Evolutionary conservation across 2,888 invertebrate species (phyloP).

Genomic region (Gastracanthus pulcherrimus): DNA sequence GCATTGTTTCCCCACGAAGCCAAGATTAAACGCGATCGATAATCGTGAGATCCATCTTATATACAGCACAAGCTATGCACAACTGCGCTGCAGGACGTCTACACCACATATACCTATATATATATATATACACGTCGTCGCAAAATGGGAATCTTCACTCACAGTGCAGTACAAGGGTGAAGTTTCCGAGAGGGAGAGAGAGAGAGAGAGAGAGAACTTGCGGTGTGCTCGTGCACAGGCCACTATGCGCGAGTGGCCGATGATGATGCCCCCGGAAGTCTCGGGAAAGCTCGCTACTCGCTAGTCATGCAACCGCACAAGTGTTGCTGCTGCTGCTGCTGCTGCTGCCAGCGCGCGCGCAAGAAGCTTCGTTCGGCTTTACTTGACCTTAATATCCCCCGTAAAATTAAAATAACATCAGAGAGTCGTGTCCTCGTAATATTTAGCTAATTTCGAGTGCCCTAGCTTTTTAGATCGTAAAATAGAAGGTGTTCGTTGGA

Average conservation of each 20-base stretch:
- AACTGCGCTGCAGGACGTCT: too few relatives aligned
- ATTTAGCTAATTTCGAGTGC: not conserved
- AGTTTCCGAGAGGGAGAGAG: not conserved
- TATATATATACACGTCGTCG: too few relatives aligned
- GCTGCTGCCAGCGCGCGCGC: not conserved
- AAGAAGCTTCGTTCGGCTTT: not conserved
- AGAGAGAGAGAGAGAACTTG: not conserved
- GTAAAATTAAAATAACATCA: conserved; percentile 43
- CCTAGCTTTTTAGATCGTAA: too few relatives aligned
- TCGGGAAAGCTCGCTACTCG: not conserved
- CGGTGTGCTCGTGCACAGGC: not conserved
- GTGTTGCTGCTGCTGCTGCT: not conserved
- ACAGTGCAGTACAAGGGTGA: too few relatives aligned
- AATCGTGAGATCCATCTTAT: too few relatives aligned
- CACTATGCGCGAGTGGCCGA: not conserved
- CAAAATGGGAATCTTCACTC: too few relatives aligned
- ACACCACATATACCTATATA: too few relatives aligned
- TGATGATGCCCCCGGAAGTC: not conserved
- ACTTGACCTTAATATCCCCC: conserved; percentile 35
- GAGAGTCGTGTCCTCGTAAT: not conserved
- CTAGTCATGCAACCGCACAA: conserved; percentile 1
- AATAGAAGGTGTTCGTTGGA: too few relatives aligned
- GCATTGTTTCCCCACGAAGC: too few relatives aligned
- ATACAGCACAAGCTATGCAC: too few relatives aligned
- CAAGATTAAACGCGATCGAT: too few relatives aligned